Evolutionary conservation across 2,797 vertebrate species (phyloP), one percentile per base, ranked within the genome.

Genomic region (Pygocentrus nattereri): DNA sequence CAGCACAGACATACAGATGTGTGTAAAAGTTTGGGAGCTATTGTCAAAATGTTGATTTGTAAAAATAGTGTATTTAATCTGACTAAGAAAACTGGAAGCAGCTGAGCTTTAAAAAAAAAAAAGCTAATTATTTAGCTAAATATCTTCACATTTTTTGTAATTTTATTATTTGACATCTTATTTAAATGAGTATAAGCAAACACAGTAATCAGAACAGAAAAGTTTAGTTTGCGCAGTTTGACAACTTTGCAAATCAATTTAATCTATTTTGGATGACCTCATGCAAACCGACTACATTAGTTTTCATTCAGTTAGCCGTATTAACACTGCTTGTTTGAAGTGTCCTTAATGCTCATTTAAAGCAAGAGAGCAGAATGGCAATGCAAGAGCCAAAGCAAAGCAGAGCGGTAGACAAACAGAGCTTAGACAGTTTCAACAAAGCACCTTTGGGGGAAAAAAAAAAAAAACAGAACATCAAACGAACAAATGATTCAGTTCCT

Each of bases 391-490:
- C 62, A 54, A 82, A 73, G 76, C n/a, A 80, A 83, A 67, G 18
- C 25, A 78, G 41, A 50, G 41, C 41, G 10, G 8, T 44, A 8
- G 41, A 44, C 41, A 44, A 44, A 44, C 41, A 44, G 41, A 44
- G 41, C 41, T 44, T 44, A 44, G 41, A 41, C 8, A 44, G 41
- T 56, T n/a, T 56, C 19, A n/a, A 56, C 52, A n/a, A 54, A 71
- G 81, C 49, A 31, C 80, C 70, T 59, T 8, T 25, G 11, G 56
- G 10, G 54, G 21, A 86, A 83, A 75, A 75, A 52, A 27, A 30
- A 72, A 81, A 21, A 86, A 83, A 75, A 75, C 52, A 27, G 30
- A 72, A 81, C 38, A 72, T 85, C 81, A 83, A 80, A 85, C 73
- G 52, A 83, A 61, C 50, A 62, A 84, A 78, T 75, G 65, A 62